Evolutionary conservation across 23 tunicate genomes (phyloP), one percentile per base, ranked within the genome.

Genomic region (Corella eumyota): DNA sequence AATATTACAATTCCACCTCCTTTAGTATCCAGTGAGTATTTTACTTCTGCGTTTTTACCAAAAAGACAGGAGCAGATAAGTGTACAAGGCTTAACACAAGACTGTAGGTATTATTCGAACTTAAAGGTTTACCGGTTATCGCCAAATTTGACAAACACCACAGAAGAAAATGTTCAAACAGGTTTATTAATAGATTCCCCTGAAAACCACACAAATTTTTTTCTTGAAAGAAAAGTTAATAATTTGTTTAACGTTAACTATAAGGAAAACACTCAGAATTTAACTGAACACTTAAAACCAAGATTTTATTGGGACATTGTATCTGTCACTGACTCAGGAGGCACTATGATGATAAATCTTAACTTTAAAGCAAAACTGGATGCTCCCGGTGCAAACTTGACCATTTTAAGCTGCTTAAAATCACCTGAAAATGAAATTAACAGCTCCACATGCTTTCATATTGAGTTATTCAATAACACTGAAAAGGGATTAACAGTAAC

Each of bases 241-340:
- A 50, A 58, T 17, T 37, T 78, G 4, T 73, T 88, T 24, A 45
- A 68, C 55, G 78, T 83, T 2, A 21, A 45, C 7, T 88, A 48
- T 55, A 58, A 44, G 0, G 66, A 81, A 1, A 19, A 17, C 22
- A 60, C 60, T 56, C 15, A 44, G 9, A 64, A 35, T 0, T 79
- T 47, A 45, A 72, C 70, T 35, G n/a, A 72, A 23, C 24, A 73
- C 0, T 24, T 15, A 4, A 56, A 61, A 40, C 27, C 7, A 3
- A 53, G 27, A 19, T 88, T 77, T 72, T 29, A 32, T 25, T 88
- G 96, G 96, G 78, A 72, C 6, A 51, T 88, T 33, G 36, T 50
- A 34, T 69, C 96, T 24, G 35, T 68, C 2, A 57, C 76, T 7
- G 96, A 88, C 66, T 76, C 85, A 17, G 96, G 96, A 29, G 96